Conservation (phyloP, 2,797 vertebrate species). For the Acanthurus tractus region DNA sequence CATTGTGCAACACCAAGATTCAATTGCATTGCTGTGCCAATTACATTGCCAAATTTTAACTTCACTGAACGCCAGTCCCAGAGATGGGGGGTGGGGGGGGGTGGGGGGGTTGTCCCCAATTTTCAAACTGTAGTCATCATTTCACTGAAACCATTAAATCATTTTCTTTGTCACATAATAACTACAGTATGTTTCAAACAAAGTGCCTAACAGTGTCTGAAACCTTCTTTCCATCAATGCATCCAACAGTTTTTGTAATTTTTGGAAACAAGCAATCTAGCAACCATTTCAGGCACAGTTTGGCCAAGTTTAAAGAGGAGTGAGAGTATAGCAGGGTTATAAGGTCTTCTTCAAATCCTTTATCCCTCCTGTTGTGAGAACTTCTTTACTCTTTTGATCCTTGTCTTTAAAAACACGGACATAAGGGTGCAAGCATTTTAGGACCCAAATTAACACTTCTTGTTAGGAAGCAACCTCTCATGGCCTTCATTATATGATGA, state of each 20-base stretch:
- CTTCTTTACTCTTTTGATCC: neutral
- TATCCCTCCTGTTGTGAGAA: neutral
- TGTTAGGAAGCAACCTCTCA: no score
- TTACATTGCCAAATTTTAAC: slow-evolving; percentile 23
- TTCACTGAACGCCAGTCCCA: slow-evolving; percentile 44
- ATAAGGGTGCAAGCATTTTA: no score
- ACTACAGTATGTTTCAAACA: neutral
- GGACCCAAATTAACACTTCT: no score
- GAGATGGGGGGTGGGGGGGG: slow-evolving; percentile 1
- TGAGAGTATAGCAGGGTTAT: neutral
- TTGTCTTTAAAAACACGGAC: no score
- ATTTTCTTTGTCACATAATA: slow-evolving; percentile 30
- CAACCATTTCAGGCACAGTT: neutral
- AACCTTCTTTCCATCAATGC: neutral
- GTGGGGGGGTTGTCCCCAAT: slow-evolving; percentile 9
- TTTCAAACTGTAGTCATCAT: slow-evolving; percentile 24
- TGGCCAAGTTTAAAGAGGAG: neutral
- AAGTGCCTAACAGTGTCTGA: neutral
- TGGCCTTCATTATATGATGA: no score
- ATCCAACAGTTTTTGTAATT: neutral
- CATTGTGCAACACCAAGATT: slow-evolving; percentile 40
- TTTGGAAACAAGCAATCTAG: neutral
- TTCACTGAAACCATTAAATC: slow-evolving; percentile 21
- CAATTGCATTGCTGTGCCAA: slow-evolving; percentile 6
- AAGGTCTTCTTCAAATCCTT: neutral